Conservation (phyloP, 1,140 invertebrate species). For the Lepeophtheirus salmonis region DNA sequence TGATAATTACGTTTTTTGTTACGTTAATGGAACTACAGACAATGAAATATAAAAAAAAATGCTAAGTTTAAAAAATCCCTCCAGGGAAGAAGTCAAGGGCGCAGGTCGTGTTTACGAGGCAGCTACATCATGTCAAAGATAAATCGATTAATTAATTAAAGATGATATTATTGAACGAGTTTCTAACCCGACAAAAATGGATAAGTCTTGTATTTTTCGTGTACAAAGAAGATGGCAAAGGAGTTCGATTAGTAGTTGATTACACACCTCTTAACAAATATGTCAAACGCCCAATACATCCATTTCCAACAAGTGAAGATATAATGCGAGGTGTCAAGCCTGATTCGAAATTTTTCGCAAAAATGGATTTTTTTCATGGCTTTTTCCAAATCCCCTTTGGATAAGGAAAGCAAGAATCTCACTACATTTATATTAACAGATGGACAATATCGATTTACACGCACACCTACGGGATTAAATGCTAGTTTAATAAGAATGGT, state of each 20-base stretch:
- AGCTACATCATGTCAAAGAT: too few relatives aligned
- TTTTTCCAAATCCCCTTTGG: constrained; percentile 19
- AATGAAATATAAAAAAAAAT: too few relatives aligned
- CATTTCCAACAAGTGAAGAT: not conserved
- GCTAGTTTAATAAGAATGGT: constrained; percentile 23
- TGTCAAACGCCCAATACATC: not conserved
- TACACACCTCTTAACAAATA: constrained; percentile 4
- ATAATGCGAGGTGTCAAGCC: not conserved
- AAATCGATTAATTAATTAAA: not conserved
- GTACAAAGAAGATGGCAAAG: constrained; percentile 1
- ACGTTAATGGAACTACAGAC: too few relatives aligned
- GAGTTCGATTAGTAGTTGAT: not conserved
- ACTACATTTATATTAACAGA: constrained; percentile 25
- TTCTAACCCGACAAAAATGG: not conserved
- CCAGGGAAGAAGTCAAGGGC: too few relatives aligned
- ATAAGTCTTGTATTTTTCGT: not conserved
- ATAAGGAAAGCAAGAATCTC: constrained; percentile 22
- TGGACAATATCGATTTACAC: constrained; percentile 20
- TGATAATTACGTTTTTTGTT: too few relatives aligned
- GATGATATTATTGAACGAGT: not conserved
- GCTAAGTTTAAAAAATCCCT: too few relatives aligned
- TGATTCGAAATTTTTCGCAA: constrained; percentile 1
- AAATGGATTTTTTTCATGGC: not conserved
- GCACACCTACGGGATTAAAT: constrained; percentile 21
- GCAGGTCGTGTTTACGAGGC: too few relatives aligned